Evolutionary conservation across 37 sponge, comb jelly and placozoan genomes (phyloP), one percentile per base, ranked within the genome.

Genomic region (Spongilla lacustris): DNA sequence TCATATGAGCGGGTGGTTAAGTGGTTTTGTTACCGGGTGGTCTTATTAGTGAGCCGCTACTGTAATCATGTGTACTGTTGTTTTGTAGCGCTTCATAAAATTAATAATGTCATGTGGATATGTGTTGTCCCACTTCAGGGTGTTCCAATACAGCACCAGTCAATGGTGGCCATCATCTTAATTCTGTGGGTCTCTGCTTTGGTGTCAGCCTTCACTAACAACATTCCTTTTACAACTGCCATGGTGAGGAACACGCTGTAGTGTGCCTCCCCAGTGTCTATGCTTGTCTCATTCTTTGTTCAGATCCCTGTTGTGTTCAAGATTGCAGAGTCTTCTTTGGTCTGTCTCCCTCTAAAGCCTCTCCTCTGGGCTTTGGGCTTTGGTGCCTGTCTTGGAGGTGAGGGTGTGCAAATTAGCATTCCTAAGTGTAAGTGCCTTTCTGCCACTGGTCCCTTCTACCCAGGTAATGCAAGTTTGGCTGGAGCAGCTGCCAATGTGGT

Each of bases 401-500:
- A 75, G 83, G 12, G 24, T 46, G 46, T 46, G 46, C 46, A 4
- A 46, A 8, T 46, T 10, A 46, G 46, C 46, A n/a, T n/a, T 46
- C 4, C 46, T 46, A 4, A 28, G 2, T 77, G 3, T 35, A 81
- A 46, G 83, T 0, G 89, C 4, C 46, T 8, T 46, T 46, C 46
- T 46, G n/a, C n/a, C n/a, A n/a, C n/a, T 8, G 8, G n/a, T n/a
- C n/a, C n/a, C n/a, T n/a, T n/a, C n/a, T n/a, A n/a, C n/a, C 8
- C 50, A 93, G 93, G 96, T 0, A 98, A 98, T 81, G 99, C 97
- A 8, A 98, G 97, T 74, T 86, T 98, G 23, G 96, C 96, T 67
- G 99, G 99, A 66, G 99, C 99, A 17, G 96, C 99, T 12, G 99
- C 99, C 32, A 96, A 98, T 81, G 97, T 98, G 4, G 97, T 96